A percentile compares a stretch with the other conserved stretches of the same genome.
phyloP scores from a whole-genome alignment of 1,140 invertebrate genomes.

The Drosophila subpulchrella region DNA sequence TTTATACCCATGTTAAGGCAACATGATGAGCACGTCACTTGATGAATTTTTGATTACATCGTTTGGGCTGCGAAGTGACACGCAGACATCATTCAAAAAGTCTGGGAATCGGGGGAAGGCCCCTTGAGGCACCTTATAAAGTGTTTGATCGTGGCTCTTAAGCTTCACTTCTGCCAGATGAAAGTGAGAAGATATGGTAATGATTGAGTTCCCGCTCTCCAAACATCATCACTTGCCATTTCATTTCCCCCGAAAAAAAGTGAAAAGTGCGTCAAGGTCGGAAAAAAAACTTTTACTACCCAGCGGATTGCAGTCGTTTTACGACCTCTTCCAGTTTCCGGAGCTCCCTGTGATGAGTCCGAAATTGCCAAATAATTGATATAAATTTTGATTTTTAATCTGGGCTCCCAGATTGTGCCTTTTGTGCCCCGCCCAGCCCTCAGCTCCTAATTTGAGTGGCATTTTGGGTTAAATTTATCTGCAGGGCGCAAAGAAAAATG shows the following conservation, averaged over 20 bases:
- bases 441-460: conserved; percentile 56
- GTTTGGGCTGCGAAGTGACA: conserved; percentile 27
- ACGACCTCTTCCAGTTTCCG: conserved; percentile 40
- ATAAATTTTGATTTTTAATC: conserved; percentile 53
- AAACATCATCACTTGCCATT: conserved; percentile 45
- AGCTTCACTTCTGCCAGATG: conserved; percentile 5
- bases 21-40: conserved; percentile 15
- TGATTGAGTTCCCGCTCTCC: neutral
- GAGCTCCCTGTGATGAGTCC: conserved; percentile 43
- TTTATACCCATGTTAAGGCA: conserved; percentile 11
- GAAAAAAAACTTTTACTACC: conserved; percentile 43
- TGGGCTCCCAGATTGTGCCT: conserved; percentile 34
- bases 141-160: conserved; percentile 18
- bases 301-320: conserved; percentile 41
- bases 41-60: conserved; percentile 47
- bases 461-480: conserved; percentile 32
- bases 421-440: conserved; percentile 52
- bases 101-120: conserved; percentile 26
- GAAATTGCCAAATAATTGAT: conserved; percentile 78
- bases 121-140: conserved; percentile 1
- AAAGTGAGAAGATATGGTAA: conserved; percentile 33
- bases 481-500: conserved; percentile 8
- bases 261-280: conserved; percentile 70
- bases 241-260: conserved; percentile 8
- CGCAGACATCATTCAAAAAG: conserved; percentile 44